Evolutionary conservation across 2,888 invertebrate genomes (phyloP).

Genomic region (Scaeva pyrastri): DNA sequence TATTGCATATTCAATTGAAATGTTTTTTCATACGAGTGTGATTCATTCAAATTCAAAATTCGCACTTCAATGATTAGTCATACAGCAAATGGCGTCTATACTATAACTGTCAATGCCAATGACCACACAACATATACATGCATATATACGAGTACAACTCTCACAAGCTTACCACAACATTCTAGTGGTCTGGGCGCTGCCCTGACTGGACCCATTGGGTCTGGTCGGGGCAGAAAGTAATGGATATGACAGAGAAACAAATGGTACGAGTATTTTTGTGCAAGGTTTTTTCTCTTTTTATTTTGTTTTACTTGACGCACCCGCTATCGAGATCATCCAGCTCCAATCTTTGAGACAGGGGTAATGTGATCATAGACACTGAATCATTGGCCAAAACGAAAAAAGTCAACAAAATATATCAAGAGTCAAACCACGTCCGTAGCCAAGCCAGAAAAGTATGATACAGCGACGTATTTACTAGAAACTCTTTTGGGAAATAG

Average conservation of each 20-base stretch:
- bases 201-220: too few relatives aligned
- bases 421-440: background rate
- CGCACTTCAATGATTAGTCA: constrained; percentile 57
- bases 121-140: constrained; percentile 48
- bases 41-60: constrained; percentile 35
- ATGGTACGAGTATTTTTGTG: constrained; percentile 19
- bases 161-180: background rate
- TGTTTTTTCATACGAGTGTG: background rate
- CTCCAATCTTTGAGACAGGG: background rate
- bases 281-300: background rate
- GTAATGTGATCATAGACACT: constrained; percentile 29
- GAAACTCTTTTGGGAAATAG: too few relatives aligned
- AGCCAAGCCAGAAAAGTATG: background rate
- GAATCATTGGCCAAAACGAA: constrained; percentile 46
- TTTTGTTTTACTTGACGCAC: constrained; percentile 5
- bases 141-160: too few relatives aligned
- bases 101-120: constrained; percentile 61
- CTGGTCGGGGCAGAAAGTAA: too few relatives aligned
- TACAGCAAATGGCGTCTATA: constrained; percentile 31
- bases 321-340: constrained; percentile 5
- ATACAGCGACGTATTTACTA: too few relatives aligned
- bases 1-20: constrained; percentile 44
- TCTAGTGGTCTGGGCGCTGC: too few relatives aligned
- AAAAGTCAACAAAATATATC: background rate
- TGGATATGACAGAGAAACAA: constrained; percentile 20